Percentiles rank a stretch among this genome's conserved stretches.
Evolutionary conservation across 2,797 vertebrate species (phyloP).

Genomic region (Rhinatrema bivittatum): DNA sequence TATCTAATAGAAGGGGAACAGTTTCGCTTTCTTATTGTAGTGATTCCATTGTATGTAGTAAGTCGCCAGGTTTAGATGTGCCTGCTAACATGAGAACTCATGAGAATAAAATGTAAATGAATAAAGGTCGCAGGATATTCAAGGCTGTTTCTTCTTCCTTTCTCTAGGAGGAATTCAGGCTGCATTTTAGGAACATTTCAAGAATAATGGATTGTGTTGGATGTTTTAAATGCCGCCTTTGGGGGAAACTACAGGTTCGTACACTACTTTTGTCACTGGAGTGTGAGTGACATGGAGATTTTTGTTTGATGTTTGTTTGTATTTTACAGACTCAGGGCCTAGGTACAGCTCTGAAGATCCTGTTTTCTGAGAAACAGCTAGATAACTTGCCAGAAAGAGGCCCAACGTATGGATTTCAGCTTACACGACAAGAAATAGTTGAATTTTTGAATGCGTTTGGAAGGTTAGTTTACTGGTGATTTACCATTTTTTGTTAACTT

Average conservation of each 20-base stretch:
- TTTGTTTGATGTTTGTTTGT: slow-evolving; percentile 4
- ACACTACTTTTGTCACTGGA: neutral
- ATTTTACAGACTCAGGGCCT: slow-evolving; percentile 79
- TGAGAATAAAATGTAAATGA: too few relatives aligned
- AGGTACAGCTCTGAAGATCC: slow-evolving; percentile 84
- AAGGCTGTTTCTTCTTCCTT: neutral
- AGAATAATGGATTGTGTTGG: slow-evolving; percentile 93
- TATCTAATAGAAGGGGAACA: too few relatives aligned
- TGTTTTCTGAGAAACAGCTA: slow-evolving; percentile 85
- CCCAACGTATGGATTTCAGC: slow-evolving; percentile 65
- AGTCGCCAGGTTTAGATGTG: too few relatives aligned
- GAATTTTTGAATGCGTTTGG: slow-evolving; percentile 88
- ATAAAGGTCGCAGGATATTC: neutral
- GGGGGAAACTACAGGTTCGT: slow-evolving; percentile 88
- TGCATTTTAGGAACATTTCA: slow-evolving; percentile 88
- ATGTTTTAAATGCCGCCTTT: slow-evolving; percentile 88
- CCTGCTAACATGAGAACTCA: too few relatives aligned
- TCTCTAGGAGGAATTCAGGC: slow-evolving; percentile 74
- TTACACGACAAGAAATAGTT: slow-evolving; percentile 85
- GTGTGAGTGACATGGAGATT: too few relatives aligned
- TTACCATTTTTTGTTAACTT: neutral
- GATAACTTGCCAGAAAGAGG: slow-evolving; percentile 65
- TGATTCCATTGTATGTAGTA: too few relatives aligned
- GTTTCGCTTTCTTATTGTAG: too few relatives aligned
- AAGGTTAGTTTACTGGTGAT: slow-evolving; percentile 56